phyloP scores from a whole-genome alignment of 2,797 vertebrate genomes.

The Heteromormyrus szaboi region DNA sequence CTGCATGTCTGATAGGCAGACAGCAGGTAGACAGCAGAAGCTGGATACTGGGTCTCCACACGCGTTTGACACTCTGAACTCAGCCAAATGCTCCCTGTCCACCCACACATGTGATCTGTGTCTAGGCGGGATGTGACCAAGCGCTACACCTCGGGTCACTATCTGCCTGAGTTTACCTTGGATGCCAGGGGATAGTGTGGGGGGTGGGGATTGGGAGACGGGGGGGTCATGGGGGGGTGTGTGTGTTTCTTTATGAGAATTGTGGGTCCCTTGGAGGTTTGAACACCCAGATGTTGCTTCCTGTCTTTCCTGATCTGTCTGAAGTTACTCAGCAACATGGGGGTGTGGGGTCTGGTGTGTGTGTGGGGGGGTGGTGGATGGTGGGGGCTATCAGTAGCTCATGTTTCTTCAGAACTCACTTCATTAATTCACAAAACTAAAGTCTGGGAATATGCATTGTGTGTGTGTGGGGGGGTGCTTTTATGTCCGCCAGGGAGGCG shows the following conservation, averaged over 20 bases:
- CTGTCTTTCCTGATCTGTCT: background rate
- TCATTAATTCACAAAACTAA: constrained; percentile 1
- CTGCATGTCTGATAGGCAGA: background rate
- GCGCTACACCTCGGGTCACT: background rate
- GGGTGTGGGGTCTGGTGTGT: background rate
- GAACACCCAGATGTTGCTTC: background rate
- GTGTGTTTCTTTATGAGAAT: background rate
- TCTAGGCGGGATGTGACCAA: background rate
- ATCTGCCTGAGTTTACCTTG: background rate
- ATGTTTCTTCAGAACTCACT: background rate
- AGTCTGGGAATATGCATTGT: constrained; percentile 1
- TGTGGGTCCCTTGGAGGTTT: background rate
- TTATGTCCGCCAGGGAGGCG: background rate
- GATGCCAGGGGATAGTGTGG: background rate
- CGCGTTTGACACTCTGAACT: background rate
- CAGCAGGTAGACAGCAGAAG: background rate
- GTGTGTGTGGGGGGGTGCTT: background rate
- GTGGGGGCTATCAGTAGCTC: background rate
- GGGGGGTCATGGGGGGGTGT: background rate
- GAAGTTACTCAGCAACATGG: background rate
- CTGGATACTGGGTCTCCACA: background rate
- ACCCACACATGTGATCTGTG: background rate
- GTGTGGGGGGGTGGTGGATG: background rate
- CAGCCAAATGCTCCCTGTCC: background rate
- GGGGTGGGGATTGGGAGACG: background rate